Evolutionary conservation across 2,888 invertebrate species (phyloP), one percentile per base, ranked within the genome.

Genomic region (Eudemis profundana): DNA sequence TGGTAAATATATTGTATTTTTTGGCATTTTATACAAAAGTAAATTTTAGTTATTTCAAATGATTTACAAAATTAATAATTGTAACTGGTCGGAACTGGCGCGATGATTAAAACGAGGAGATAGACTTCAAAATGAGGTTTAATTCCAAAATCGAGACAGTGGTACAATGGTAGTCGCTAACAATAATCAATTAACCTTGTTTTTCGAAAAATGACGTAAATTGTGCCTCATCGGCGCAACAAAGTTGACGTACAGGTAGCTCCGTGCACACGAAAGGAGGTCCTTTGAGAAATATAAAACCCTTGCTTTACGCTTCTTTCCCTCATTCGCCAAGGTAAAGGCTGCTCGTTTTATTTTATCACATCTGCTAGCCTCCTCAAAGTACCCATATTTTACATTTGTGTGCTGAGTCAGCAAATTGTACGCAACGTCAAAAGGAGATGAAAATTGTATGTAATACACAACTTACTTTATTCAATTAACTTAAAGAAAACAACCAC

Each of bases 261-360:
- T 47, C 49, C 29, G 14, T 49, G 14, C 17, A 44, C 47, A 23
- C 29, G 21, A 19, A 38, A 38, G 17, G 54, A 47, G 47, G 54
- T 56, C 54, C 62, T 56, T 62, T 62, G 62, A 62, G 62, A 62
- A 56, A 62, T 56, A 62, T 62, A 62, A 62, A 62, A 49, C 62
- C 27, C 62, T 47, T 54, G 27, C 23, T 62, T 51, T 46, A 62
- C 54, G 46, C 42, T 56, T 27, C 23, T 49, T 62, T 56, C 10
- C 47, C 27, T 19, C 54, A 33, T 62, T 47, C 47, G 12, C 19
- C 29, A 21, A 15, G 19, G 47, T 54, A 47, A 62, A 12, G 54
- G 40, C 7, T 7, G 51, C 47, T 47, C 62, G 29, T 62, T 62
- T 62, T 49, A 62, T 62, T 62, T 56, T 54, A 62, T 62, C 12